A percentile compares a stretch with the other conserved stretches of the same genome.
These are phyloP conservation scores for Paramacrobiotus metropolitanus DNA, from an alignment of 1,140 invertebrate genomes.

Conservation along the genomic window DNA sequence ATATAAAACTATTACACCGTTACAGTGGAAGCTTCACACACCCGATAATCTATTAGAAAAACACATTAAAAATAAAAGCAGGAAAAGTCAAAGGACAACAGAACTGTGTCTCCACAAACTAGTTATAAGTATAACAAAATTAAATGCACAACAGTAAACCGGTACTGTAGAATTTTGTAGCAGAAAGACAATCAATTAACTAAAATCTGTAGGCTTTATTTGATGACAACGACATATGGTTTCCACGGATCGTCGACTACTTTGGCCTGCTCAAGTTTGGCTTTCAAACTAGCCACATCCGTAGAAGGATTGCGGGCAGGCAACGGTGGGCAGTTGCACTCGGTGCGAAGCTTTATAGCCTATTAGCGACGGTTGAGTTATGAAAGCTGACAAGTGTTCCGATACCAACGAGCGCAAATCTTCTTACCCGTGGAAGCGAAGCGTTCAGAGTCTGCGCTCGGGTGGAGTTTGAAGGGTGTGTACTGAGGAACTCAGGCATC, in stretches of 20 bases:
- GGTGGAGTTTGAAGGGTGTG: slow-evolving; percentile 33
- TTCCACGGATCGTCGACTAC: slow-evolving; percentile 3
- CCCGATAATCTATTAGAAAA: too few species aligned
- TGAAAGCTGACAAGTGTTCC: not conserved
- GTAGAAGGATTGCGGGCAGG: slow-evolving; percentile 14
- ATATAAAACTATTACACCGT: too few species aligned
- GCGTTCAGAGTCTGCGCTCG: slow-evolving; percentile 27
- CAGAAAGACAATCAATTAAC: too few species aligned
- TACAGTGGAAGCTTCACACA: too few species aligned
- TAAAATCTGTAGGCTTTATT: too few species aligned
- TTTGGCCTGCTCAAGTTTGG: not conserved
- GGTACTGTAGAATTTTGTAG: too few species aligned
- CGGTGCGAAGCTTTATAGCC: slow-evolving; percentile 15
- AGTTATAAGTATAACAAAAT: too few species aligned
- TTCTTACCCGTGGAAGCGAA: slow-evolving; percentile 23
- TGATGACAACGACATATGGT: not conserved
- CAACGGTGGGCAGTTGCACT: slow-evolving; percentile 16
- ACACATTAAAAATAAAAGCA: not conserved
- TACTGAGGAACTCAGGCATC: slow-evolving; percentile 30
- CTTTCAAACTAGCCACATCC: not conserved
- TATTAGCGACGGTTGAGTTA: slow-evolving; percentile 7
- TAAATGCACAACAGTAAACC: too few species aligned
- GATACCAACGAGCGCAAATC: not conserved
- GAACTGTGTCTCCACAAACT: not conserved
- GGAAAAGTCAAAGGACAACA: not conserved